These are phyloP conservation scores for Coleophora deauratella DNA, from an alignment of 2,888 invertebrate genomes.

Conservation along the genomic window DNA sequence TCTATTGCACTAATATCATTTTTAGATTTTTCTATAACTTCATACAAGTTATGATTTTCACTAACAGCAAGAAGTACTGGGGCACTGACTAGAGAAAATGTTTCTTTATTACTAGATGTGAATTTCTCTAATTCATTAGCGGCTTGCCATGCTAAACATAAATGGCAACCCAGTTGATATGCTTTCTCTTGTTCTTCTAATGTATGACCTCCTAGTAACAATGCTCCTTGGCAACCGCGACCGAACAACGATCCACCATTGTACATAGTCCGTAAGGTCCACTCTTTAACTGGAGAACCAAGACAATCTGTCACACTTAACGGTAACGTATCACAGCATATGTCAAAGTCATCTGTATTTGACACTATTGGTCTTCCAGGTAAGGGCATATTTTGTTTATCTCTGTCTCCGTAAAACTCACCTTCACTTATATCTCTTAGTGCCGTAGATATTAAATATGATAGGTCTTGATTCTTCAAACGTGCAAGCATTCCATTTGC, in stretches of 20 bases:
- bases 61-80: constrained; percentile 89
- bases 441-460: constrained; percentile 86
- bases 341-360: constrained; percentile 33
- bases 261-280: constrained; percentile 81
- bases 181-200: constrained; percentile 80
- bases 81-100: constrained; percentile 83
- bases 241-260: constrained; percentile 79
- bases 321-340: constrained; percentile 49
- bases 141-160: constrained; percentile 88
- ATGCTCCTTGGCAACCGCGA: constrained; percentile 86
- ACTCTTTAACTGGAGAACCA: constrained; percentile 78
- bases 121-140: constrained; percentile 50
- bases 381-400: constrained; percentile 82
- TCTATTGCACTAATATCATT: constrained; percentile 76
- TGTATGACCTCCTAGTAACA: constrained; percentile 81
- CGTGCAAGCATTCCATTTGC: constrained; percentile 86
- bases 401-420: constrained; percentile 84
- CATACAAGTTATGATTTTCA: constrained; percentile 79
- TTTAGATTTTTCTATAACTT: constrained; percentile 63
- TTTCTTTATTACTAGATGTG: constrained; percentile 71
- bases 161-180: constrained; percentile 85
- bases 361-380: constrained; percentile 73
- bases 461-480: constrained; percentile 80
- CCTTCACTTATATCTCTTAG: constrained; percentile 87
- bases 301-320: constrained; percentile 46